Base-by-base conservation (phyloP, 2,797 vertebrate species). In the Cyclura pinguis region DNA sequence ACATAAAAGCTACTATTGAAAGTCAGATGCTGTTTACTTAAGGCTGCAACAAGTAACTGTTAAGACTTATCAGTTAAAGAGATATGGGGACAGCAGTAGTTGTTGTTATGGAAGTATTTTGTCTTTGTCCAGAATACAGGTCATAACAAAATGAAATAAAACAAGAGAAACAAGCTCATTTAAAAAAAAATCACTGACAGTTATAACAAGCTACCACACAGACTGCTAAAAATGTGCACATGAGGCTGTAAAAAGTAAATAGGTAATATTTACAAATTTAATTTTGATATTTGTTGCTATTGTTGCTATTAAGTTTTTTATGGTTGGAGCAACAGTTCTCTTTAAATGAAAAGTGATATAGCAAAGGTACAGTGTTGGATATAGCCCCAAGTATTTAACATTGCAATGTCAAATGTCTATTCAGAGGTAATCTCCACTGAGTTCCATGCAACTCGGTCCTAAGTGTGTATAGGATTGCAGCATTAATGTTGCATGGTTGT, bases 1-100 rank as follows among this genome's bases (percentile, higher is more conserved):
- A 62, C 3, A 47, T 24, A 80, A 47, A 88, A 84, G 32, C 86
- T 93, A 22, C 10, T 82, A 87, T 91, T 35, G 20, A 77, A 92
- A 88, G 47, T 50, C 24, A 92, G 67, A 88, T 93, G 93, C 88
- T 57, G 3, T 38, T 57, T 18, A 2, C 73, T 85, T 87, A 91
- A 35, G 18, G 84, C 29, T 83, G 10, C 2, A 92, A 82, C 59
- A 91, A 77, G 85, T 88, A 84, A 78, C 57, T 18, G 55, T 55
- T 84, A 69, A 89, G 47, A 78, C 57, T 38, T 38, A 32, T 8
- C 84, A 47, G n/a, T n/a, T 77, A 89, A 85, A 29, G 55, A 52
- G 52, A 74, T 47, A 27, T 13, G 20, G 24, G 73, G 18, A 52
- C 18, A 59, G 47, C 55, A 10, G 78, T 7, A 4, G 10, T 73